Percentiles rank a stretch among this genome's conserved stretches.
These are phyloP conservation scores for Heliconius eleuchia DNA, from an alignment of 1,140 invertebrate genomes.

Conservation along the genomic window DNA sequence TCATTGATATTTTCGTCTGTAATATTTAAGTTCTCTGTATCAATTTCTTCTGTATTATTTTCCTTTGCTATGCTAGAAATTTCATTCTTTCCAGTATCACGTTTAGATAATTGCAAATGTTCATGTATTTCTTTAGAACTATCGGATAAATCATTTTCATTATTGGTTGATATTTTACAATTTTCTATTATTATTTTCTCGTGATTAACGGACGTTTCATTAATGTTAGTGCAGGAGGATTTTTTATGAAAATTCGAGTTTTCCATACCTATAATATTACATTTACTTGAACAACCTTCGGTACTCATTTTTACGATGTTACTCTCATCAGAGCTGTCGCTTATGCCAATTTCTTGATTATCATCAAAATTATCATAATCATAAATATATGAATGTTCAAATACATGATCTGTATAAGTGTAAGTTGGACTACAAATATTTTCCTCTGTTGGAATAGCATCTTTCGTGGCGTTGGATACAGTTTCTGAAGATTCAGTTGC, in stretches of 20 bases:
- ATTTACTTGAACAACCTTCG: background rate
- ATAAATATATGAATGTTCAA: conserved; percentile 18
- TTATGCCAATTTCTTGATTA: conserved; percentile 3
- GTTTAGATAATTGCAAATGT: background rate
- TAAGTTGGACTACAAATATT: background rate
- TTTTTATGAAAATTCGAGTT: background rate
- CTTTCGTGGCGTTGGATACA: background rate
- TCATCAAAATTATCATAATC: conserved; percentile 21
- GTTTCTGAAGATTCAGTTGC: background rate
- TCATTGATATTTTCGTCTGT: background rate
- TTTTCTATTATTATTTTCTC: background rate
- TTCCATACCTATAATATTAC: background rate
- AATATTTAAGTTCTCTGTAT: background rate
- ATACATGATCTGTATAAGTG: conserved; percentile 17
- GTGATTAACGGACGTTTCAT: background rate
- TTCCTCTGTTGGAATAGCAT: conserved; percentile 10
- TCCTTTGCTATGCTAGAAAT: background rate
- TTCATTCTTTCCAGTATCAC: background rate
- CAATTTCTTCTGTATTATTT: background rate
- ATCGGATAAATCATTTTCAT: background rate
- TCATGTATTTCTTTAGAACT: background rate
- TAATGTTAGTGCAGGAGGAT: background rate
- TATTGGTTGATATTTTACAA: background rate
- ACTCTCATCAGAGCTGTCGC: background rate
- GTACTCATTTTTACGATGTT: background rate